Evolutionary conservation across 2,888 invertebrate species (phyloP).

Genomic region (Aphrophora alni): DNA sequence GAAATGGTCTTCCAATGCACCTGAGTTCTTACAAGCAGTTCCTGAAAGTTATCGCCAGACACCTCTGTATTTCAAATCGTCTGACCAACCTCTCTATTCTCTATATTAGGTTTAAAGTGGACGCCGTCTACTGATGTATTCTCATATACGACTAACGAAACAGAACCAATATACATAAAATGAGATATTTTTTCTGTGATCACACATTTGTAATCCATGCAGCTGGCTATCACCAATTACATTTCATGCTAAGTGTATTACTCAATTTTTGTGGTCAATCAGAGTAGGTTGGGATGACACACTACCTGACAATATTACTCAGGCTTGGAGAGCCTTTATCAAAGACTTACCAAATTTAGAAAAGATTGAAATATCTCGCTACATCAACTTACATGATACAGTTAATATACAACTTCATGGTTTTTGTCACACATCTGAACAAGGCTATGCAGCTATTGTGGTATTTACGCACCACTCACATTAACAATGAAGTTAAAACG

Average conservation of each 20-base stretch:
- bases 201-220: no score
- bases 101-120: not conserved
- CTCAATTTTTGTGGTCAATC: not conserved
- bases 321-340: not conserved
- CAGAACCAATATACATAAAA: not conserved
- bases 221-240: not conserved
- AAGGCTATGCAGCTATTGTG: no score
- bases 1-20: not conserved
- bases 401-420: no score
- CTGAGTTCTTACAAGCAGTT: not conserved
- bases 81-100: not conserved
- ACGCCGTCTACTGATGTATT: not conserved
- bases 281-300: not conserved
- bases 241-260: not conserved
- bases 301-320: not conserved
- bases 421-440: no score
- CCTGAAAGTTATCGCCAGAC: not conserved
- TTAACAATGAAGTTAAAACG: no score
- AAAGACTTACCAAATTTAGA: not conserved
- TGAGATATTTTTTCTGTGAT: no score
- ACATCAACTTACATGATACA: no score
- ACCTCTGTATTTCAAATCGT: not conserved
- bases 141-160: not conserved
- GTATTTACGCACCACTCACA: no score
- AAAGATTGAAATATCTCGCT: not conserved